These are phyloP conservation scores for Helarctos malayanus DNA, from an alignment of 2,797 vertebrate species.

Conservation along the genomic window DNA sequence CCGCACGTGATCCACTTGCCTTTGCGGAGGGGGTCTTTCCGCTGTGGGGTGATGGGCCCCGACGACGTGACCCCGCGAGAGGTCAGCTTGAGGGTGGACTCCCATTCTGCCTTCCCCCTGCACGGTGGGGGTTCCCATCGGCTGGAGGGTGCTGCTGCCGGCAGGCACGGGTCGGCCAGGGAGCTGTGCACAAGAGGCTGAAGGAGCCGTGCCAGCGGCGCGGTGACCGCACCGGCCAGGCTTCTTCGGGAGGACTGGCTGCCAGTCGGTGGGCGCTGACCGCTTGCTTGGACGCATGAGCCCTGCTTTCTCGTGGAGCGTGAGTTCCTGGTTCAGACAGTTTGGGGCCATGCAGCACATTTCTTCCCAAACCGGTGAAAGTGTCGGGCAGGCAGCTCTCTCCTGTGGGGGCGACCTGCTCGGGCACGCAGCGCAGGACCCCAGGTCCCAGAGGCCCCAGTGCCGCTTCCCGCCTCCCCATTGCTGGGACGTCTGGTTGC, in stretches of 20 bases:
- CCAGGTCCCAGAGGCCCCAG: background rate
- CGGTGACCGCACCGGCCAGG: background rate
- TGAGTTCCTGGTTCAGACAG: accelerated
- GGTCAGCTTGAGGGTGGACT: background rate
- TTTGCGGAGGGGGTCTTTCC: background rate
- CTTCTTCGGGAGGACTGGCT: background rate
- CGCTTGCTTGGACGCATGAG: accelerated
- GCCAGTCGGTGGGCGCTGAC: accelerated
- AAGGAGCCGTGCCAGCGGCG: background rate
- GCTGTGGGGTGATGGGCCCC: background rate
- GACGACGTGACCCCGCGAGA: background rate
- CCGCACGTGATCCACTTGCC: accelerated
- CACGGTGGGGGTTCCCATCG: background rate
- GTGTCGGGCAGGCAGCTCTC: background rate
- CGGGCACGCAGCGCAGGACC: accelerated
- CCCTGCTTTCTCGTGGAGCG: background rate
- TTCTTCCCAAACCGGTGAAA: background rate
- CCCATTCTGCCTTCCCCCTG: background rate
- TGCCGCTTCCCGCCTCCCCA: background rate
- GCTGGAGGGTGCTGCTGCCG: background rate
- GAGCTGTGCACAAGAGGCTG: background rate
- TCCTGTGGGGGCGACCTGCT: background rate
- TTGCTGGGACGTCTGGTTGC: background rate
- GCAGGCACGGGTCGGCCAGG: accelerated
- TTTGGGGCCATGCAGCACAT: background rate